Evolutionary conservation across 2,113 vertebrate genomes (phyloP).

Genomic region (Brevimyrus niger): DNA sequence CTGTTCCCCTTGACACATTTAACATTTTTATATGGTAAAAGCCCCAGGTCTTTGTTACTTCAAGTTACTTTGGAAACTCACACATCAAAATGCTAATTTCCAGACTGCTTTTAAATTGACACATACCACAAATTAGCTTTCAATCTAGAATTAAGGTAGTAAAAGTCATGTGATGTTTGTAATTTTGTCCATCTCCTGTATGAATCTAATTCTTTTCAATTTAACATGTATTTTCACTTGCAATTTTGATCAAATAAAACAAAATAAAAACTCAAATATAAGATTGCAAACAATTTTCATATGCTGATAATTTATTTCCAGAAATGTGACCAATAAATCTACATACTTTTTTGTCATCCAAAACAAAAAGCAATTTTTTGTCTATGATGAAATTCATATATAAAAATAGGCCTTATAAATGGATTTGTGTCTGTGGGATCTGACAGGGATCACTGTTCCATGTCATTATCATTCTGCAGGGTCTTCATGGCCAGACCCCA

Average conservation of each 20-base stretch:
- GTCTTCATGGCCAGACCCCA: conserved; percentile 92
- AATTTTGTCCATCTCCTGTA: not conserved
- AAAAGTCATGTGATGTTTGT: not conserved
- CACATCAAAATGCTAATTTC: not conserved
- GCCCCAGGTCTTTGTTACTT: not conserved
- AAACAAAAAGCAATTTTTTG: not conserved
- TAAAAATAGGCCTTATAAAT: conserved; percentile 1
- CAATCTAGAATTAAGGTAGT: not conserved
- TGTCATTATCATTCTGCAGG: conserved; percentile 78
- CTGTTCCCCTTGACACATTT: no score
- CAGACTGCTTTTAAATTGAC: not conserved
- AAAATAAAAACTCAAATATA: not conserved
- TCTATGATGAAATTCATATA: not conserved
- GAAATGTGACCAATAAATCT: not conserved
- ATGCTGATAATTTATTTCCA: conserved; percentile 1
- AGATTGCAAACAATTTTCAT: not conserved
- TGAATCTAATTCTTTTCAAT: not conserved
- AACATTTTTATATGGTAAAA: not conserved
- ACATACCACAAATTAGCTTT: not conserved
- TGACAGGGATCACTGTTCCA: conserved; percentile 63
- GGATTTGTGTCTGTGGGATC: not conserved
- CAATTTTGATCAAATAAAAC: not conserved
- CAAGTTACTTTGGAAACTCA: not conserved
- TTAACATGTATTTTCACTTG: not conserved
- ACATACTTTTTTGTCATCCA: not conserved